Conservation (phyloP, 2,113 vertebrate genomes). For the Hippolais icterina region DNA sequence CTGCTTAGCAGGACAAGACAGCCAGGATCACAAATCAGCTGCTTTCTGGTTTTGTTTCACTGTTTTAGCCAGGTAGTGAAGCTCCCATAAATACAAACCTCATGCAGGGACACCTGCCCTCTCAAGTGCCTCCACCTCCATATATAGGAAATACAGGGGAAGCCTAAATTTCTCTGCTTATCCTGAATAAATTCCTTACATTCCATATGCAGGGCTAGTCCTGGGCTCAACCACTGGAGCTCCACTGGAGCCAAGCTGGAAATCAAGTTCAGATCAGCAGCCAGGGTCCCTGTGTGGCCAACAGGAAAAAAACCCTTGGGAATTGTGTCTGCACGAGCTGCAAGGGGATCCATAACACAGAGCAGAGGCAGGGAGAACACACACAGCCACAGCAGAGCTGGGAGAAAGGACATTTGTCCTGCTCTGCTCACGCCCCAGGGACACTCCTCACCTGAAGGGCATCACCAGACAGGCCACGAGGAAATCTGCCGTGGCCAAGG, state of each 20-base stretch:
- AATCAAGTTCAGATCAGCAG: not conserved
- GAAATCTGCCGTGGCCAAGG: conserved; percentile 70
- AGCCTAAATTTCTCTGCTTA: not conserved
- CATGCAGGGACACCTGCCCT: not conserved
- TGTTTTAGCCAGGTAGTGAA: not conserved
- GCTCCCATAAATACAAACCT: not conserved
- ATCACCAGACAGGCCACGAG: conserved; percentile 74
- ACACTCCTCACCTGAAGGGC: conserved; percentile 73
- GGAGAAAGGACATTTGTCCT: rapidly evolving
- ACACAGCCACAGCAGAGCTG: rapidly evolving
- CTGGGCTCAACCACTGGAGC: rapidly evolving
- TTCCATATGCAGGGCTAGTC: not conserved
- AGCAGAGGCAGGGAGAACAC: too few species aligned
- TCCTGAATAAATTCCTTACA: not conserved
- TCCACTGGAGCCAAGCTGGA: not conserved
- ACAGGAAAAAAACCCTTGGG: not conserved
- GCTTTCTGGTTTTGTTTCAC: not conserved
- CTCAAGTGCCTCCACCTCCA: not conserved
- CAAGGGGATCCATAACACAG: not conserved
- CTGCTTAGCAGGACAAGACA: not conserved
- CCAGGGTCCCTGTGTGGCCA: not conserved
- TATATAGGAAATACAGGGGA: too few species aligned
- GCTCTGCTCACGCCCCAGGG: not conserved
- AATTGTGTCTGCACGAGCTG: not conserved
- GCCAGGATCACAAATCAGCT: not conserved